phyloP scores from a whole-genome alignment of 2,888 invertebrate genomes.

The Mycalesis mineus region DNA sequence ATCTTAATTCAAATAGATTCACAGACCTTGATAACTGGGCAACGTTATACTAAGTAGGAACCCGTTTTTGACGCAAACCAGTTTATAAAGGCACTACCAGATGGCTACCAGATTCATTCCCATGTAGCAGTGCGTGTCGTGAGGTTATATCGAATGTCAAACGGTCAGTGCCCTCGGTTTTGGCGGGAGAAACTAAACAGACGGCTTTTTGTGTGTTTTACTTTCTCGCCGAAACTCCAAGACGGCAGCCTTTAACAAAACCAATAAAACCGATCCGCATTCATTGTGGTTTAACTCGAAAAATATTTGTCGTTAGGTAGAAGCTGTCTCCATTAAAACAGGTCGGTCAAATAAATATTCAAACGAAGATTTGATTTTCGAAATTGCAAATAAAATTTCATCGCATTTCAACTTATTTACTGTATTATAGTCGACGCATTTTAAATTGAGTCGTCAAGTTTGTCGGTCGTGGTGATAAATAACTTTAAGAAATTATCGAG shows the following conservation, averaged over 20 bases:
- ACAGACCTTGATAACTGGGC: not conserved
- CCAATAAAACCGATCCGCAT: constrained; percentile 17
- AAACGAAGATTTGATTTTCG: no score
- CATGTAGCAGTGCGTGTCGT: constrained; percentile 23
- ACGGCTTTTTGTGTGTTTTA: constrained; percentile 72
- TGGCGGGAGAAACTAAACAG: constrained; percentile 74
- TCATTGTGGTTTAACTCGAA: constrained; percentile 8
- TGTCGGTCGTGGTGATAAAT: no score
- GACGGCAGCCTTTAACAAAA: constrained; percentile 21
- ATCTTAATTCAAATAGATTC: not conserved
- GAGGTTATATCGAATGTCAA: constrained; percentile 60
- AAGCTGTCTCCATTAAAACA: no score
- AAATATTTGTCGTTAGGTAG: not conserved
- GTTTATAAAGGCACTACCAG: constrained; percentile 21
- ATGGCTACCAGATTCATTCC: constrained; percentile 22
- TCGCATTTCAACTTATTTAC: no score
- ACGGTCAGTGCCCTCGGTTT: constrained; percentile 70
- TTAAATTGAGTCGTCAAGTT: no score
- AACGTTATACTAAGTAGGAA: constrained; percentile 2
- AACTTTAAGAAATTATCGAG: no score
- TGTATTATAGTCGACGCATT: no score
- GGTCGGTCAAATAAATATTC: no score
- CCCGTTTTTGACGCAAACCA: constrained; percentile 21
- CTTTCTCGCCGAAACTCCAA: constrained; percentile 57
- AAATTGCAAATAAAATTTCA: no score